Conservation (phyloP, 1,140 invertebrate genomes). For the Oppia nitens region DNA sequence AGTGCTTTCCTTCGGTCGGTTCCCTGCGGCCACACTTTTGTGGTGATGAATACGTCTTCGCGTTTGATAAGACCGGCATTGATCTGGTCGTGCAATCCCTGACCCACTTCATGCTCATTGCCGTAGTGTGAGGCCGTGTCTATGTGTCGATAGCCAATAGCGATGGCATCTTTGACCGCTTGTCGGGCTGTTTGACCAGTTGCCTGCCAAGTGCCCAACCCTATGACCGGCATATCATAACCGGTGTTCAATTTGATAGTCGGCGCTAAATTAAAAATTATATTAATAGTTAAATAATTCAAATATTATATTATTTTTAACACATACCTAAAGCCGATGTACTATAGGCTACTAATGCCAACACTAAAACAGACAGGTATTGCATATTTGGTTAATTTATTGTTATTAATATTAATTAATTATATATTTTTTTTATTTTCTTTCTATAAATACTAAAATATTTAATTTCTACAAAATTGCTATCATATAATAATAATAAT, state of each 20-base stretch:
- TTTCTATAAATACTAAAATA: too few relatives aligned
- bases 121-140: slow-evolving; percentile 55
- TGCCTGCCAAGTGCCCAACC: slow-evolving; percentile 60
- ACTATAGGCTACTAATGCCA: too few relatives aligned
- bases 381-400: too few relatives aligned
- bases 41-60: slow-evolving; percentile 56
- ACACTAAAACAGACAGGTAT: too few relatives aligned
- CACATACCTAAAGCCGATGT: too few relatives aligned
- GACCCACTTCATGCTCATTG: slow-evolving; percentile 50
- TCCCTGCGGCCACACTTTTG: slow-evolving; percentile 51
- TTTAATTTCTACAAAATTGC: too few relatives aligned
- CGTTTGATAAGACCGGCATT: slow-evolving; percentile 40
- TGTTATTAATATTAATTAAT: too few relatives aligned
- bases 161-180: slow-evolving; percentile 52
- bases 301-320: too few relatives aligned
- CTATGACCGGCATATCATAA: slow-evolving; percentile 42
- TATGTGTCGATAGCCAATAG: slow-evolving; percentile 45
- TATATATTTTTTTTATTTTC: too few relatives aligned
- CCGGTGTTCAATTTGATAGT: slow-evolving; percentile 26
- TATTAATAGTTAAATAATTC: too few relatives aligned
- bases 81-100: slow-evolving; percentile 45
- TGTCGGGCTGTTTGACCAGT: slow-evolving; percentile 46
- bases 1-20: slow-evolving; percentile 41
- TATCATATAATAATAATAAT: too few relatives aligned
- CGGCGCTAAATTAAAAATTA: too few relatives aligned